Evolutionary conservation across 2,797 vertebrate species (phyloP), one percentile per base, ranked within the genome.

Genomic region (Sciaenops ocellatus): DNA sequence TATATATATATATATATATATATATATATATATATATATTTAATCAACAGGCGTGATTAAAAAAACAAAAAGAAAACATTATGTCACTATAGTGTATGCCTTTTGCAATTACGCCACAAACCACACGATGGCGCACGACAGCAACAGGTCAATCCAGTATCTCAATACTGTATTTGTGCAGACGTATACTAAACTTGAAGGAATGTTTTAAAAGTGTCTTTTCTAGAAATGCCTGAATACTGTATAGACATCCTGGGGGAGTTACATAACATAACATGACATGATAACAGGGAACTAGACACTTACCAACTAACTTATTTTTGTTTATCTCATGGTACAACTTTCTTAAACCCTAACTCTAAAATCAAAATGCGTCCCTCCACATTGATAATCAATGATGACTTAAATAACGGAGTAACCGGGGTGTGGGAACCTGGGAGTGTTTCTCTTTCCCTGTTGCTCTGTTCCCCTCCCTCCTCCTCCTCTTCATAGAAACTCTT

Each of bases 41-140:
- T n/a, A n/a, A n/a, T n/a, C 34, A 38, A 38, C 8, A 38, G 34
- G 9, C 34, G 34, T 38, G 34, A 38, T 38, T 38, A 2, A 38
- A 38, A 38, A 38, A 30, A 30, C 6, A 34, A 34, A 34, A 34
- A 1, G 8, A 17, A 15, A 50, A 38, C 51, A 6, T 17, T 8
- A 15, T 20, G 41, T 28, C 3, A 54, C n/a, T 34, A 8, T 15
- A 56, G 11, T n/a, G 16, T 6, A 16, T 3, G 20, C 10, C 1
- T 13, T 30, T 22, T 87, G 86, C 66, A 87, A 54, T 69, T 50
- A 6, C 71, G 17, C 46, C 22, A 7, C 1, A 0, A 4, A 78
- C 20, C 92, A 86, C 90, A 67, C 5, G 90, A 22, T 84, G 91
- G 89, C 85, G 87, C 78, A 44, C 59, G 18, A 44, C n/a, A 78